Percentiles rank a stretch among this genome's conserved stretches.
Evolutionary conservation across 2,797 vertebrate genomes (phyloP).

Genomic region (Gymnoscopelus braueri): DNA sequence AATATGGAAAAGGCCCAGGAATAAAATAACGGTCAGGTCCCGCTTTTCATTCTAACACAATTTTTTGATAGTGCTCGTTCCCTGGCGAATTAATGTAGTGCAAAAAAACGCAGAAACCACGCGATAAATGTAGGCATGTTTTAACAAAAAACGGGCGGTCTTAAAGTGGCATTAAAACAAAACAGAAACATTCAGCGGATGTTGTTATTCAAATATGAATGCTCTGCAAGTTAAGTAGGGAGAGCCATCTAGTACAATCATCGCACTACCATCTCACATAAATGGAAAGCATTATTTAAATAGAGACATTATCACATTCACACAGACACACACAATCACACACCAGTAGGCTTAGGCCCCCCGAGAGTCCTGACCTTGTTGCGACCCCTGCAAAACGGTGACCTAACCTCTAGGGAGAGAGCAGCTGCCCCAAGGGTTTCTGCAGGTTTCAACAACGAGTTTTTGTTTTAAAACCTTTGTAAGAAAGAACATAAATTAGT

Average conservation of each 20-base stretch:
- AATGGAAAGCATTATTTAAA: neutral
- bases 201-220: neutral
- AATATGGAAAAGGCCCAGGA: conserved; percentile 22
- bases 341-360: conserved; percentile 17
- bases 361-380: conserved; percentile 42
- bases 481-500: no score
- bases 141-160: neutral
- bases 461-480: no score
- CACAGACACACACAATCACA: conserved; percentile 4
- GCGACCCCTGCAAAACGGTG: conserved; percentile 26
- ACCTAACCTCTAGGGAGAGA: conserved; percentile 44
- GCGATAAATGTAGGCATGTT: neutral
- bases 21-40: conserved; percentile 24
- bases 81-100: neutral
- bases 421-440: conserved; percentile 52
- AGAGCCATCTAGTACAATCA: no score
- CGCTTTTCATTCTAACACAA: conserved; percentile 15
- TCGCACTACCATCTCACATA: no score
- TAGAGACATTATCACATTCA: neutral
- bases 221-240: neutral
- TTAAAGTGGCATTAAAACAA: neutral
- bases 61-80: conserved; percentile 1
- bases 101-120: neutral
- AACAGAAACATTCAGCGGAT: neutral
- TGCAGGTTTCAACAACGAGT: no score